phyloP scores from a whole-genome alignment of 1,140 invertebrate genomes.

The Drosophila ficusphila region DNA sequence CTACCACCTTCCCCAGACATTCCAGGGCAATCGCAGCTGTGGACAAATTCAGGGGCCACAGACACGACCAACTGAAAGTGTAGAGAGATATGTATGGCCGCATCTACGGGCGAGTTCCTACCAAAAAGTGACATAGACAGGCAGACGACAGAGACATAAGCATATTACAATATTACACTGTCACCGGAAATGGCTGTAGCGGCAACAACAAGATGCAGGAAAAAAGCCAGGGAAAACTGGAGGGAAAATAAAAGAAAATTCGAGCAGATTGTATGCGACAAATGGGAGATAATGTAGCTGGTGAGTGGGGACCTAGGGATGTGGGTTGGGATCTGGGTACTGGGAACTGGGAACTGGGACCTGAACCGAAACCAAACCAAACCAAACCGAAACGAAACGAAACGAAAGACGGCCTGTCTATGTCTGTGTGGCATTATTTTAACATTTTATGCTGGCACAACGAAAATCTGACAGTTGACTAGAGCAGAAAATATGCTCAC shows the following conservation, averaged over 20 bases:
- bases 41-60: constrained; percentile 21
- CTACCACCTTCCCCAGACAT: background rate
- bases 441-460: constrained; percentile 82
- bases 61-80: constrained; percentile 9
- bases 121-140: constrained; percentile 54
- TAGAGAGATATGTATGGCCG: constrained; percentile 39
- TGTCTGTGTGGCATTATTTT: constrained; percentile 78
- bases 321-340: constrained; percentile 10
- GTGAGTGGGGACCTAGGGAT: constrained; percentile 35
- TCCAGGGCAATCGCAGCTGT: constrained; percentile 16
- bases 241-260: constrained; percentile 39
- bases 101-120: constrained; percentile 28
- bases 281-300: constrained; percentile 81
- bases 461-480: constrained; percentile 82
- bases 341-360: constrained; percentile 9
- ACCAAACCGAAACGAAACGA: constrained; percentile 16
- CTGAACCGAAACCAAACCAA: constrained; percentile 15
- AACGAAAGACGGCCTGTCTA: constrained; percentile 62
- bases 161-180: constrained; percentile 83
- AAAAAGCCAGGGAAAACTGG: background rate
- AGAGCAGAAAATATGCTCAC: constrained; percentile 76
- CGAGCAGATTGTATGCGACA: constrained; percentile 81
- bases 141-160: constrained; percentile 70
- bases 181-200: constrained; percentile 72
- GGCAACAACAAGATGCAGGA: constrained; percentile 32